Base-by-base conservation (phyloP, 23 tunicate genomes). In the Halocynthia roretzi region DNA sequence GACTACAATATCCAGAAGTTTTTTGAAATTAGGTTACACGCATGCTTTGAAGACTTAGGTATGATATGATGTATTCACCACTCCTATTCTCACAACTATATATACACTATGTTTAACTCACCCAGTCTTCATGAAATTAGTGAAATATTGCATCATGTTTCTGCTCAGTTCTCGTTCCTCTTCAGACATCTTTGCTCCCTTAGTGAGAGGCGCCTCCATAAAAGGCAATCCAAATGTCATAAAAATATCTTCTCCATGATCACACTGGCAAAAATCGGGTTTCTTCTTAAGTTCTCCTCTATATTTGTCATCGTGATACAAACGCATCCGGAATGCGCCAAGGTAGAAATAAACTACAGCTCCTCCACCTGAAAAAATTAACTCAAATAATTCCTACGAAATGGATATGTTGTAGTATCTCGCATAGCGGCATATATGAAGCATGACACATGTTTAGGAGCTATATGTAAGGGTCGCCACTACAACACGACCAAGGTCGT, bases 111-210 rank as follows among this genome's bases (percentile, higher is more conserved):
- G 56, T 44, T 22, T 44, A 56, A 50, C 76, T 70, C 68, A 83
- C 93, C 93, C 87, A 19, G 82, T 76, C 31, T 58, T 77, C 9
- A 79, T 83, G 71, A 87, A 87, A 53, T 87, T 87, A 6, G 76
- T 62, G 14, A 87, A 6, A 54, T 76, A 87, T 62, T 74, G 76
- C 83, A 82, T 82, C 82, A 80, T 82, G 15, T 76, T 73, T 20
- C 57, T 12, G 53, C 83, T 77, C 31, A 87, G 15, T 10, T 67
- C 53, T 51, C 77, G 62, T 82, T 87, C 93, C 18, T 82, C 87
- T 14, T 83, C 65, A 51, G 67, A 68, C 49, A 82, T 82, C 61
- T 77, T 81, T 18, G 75, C 76, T 6, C 70, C 78, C 8, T 9
- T 23, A 7, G 60, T 48, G 9, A 62, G 62, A 31, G 19, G 40